Base-by-base conservation (phyloP, 1,140 invertebrate genomes). In the Oncopodura yosiiana region DNA sequence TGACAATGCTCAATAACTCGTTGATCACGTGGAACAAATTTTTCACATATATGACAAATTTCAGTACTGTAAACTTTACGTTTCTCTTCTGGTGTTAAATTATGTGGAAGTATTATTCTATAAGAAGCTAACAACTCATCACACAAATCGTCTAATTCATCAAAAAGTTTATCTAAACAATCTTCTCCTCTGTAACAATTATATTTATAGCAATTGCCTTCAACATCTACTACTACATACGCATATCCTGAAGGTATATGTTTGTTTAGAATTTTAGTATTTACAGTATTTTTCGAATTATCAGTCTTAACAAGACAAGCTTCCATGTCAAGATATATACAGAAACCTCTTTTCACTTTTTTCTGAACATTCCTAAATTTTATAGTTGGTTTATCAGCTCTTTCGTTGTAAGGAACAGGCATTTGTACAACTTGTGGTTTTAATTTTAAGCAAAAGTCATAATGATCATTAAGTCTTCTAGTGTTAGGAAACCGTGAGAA, bases 1-100 rank as follows among this genome's bases (percentile, higher is more conserved):
- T 58, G 56, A 36, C 34, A n/a, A 43, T 50, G 42, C 12, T 49
- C 56, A 12, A 49, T 14, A 18, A 30, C 23, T 24, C 18, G 39
- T 4, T 42, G 27, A 8, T 50, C 29, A n/a, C n/a, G n/a, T n/a
- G n/a, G n/a, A 8, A 26, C 19, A 43, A 49, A 39, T 26, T 42
- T 12, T 14, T 24, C 30, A 29, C 50, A 53, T 24, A 53, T 53
- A 26, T 53, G 50, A 36, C 42, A 52, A 16, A 9, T 1, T 23
- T 27, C 36, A 18, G 29, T 27, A 2, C 18, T 27, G 3, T 4
- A 12, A 36, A 44, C 36, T 37, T 1, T 21, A 18, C 26, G 12
- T n/a, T n/a, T 19, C 18, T 53, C 51, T 2, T 34, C 11, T 14
- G 34, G 3, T n/a, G 24, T 30, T 5, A 42, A 14, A 14, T n/a